These are phyloP conservation scores for Papilio machaon DNA, from an alignment of 1,140 invertebrate genomes.

Conservation along the genomic window DNA sequence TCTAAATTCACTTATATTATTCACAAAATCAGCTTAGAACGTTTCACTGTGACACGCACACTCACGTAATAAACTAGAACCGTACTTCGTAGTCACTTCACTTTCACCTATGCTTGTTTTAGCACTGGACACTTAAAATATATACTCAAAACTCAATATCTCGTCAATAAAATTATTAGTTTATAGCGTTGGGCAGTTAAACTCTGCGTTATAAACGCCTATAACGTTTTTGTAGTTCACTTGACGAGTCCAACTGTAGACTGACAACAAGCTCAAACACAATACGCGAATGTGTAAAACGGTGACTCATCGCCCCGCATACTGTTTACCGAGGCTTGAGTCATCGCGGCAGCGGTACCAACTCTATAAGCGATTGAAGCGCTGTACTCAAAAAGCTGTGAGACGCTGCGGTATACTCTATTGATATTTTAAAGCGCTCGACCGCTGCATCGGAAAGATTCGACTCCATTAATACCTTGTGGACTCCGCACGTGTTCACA, in stretches of 20 bases:
- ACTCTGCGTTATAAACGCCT: slow-evolving; percentile 76
- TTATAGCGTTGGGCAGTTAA: slow-evolving; percentile 73
- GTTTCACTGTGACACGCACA: slow-evolving; percentile 79
- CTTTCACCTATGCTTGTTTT: slow-evolving; percentile 75
- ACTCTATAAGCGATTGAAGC: slow-evolving; percentile 46
- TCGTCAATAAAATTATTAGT: slow-evolving; percentile 57
- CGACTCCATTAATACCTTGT: slow-evolving; percentile 79
- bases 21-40: slow-evolving; percentile 73
- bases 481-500: slow-evolving; percentile 76
- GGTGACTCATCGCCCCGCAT: slow-evolving; percentile 82
- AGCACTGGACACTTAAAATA: slow-evolving; percentile 54
- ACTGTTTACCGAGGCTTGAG: slow-evolving; percentile 81
- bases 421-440: slow-evolving; percentile 62
- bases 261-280: slow-evolving; percentile 81
- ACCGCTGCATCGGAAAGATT: slow-evolving; percentile 63
- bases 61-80: slow-evolving; percentile 67
- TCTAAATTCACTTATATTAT: slow-evolving; percentile 68
- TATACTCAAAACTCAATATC: slow-evolving; percentile 61
- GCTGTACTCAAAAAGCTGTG: neutral
- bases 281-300: slow-evolving; percentile 82
- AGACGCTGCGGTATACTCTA: neutral
- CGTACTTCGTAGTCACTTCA: slow-evolving; percentile 48
- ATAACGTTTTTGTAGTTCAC: slow-evolving; percentile 67
- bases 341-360: slow-evolving; percentile 70
- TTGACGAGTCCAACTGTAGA: slow-evolving; percentile 78